Percentiles rank a stretch among this genome's conserved stretches.
Evolutionary conservation across 2,797 vertebrate species (phyloP).

Genomic region (Cryptoblepharus egeriae): DNA sequence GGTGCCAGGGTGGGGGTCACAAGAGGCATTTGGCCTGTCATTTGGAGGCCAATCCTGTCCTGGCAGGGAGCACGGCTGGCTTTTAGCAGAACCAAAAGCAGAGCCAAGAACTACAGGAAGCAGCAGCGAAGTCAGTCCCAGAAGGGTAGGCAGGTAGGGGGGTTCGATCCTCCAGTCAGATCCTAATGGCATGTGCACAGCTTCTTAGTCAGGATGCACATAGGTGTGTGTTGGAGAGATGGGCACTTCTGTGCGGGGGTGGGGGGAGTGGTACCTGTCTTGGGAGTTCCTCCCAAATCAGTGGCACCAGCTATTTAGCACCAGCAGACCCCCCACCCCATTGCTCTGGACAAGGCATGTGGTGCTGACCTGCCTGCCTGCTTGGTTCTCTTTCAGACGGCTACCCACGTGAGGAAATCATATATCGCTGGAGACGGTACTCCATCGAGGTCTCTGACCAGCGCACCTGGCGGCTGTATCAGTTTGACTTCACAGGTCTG

Average conservation of each 20-base stretch:
- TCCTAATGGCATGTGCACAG: background rate
- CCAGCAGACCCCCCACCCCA: too few species aligned
- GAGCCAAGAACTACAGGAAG: too few species aligned
- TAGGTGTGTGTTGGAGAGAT: too few species aligned
- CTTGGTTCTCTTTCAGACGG: conserved; percentile 69
- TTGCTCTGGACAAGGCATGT: background rate
- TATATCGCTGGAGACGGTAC: conserved; percentile 78
- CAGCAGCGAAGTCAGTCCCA: background rate
- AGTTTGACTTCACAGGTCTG: conserved; percentile 78
- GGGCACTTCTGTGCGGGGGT: background rate
- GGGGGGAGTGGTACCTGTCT: too few species aligned
- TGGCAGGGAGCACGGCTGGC: too few species aligned
- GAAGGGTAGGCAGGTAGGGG: background rate
- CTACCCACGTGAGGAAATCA: conserved; percentile 72
- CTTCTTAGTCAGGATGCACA: background rate
- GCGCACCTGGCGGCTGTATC: conserved; percentile 80
- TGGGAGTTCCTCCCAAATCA: background rate
- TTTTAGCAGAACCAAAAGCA: too few species aligned
- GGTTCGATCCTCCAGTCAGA: too few species aligned
- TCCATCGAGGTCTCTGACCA: conserved; percentile 75
- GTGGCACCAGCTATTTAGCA: background rate
- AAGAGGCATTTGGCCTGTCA: too few species aligned
- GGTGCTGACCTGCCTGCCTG: background rate
- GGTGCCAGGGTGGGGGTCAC: too few species aligned
- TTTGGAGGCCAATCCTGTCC: too few species aligned